phyloP scores from a whole-genome alignment of 2,888 invertebrate genomes.

The Eupithecia inturbata region DNA sequence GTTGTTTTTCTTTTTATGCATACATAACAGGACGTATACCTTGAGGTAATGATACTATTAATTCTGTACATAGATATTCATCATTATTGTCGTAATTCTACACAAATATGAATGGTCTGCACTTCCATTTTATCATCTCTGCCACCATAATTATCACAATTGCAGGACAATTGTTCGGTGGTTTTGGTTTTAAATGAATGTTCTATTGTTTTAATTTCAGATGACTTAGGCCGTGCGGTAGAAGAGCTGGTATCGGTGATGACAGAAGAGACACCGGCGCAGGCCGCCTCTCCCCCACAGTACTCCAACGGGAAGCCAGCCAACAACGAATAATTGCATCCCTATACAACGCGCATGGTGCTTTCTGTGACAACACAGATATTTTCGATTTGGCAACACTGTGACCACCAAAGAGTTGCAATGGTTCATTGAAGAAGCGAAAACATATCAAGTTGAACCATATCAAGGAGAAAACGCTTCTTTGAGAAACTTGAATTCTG shows the following conservation, averaged over 20 bases:
- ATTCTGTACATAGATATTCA: constrained; percentile 13
- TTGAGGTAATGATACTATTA: constrained; percentile 68
- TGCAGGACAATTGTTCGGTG: background rate
- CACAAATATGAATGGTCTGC: background rate
- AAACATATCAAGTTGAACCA: constrained; percentile 20
- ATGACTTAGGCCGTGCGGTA: constrained; percentile 94
- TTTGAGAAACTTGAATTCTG: constrained; percentile 33
- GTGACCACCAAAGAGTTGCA: constrained; percentile 56
- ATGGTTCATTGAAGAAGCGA: constrained; percentile 37
- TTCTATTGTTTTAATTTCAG: constrained; percentile 67
- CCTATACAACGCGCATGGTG: constrained; percentile 55
- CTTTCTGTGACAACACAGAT: constrained; percentile 49
- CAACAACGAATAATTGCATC: constrained; percentile 60
- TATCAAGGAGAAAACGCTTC: constrained; percentile 24
- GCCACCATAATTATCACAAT: background rate
- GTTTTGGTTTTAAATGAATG: background rate
- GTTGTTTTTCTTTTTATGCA: constrained; percentile 59
- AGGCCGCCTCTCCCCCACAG: constrained; percentile 70
- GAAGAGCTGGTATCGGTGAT: constrained; percentile 95
- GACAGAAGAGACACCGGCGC: constrained; percentile 86
- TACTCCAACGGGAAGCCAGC: constrained; percentile 79
- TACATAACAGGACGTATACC: constrained; percentile 77
- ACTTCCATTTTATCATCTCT: constrained; percentile 3
- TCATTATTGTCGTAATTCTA: background rate
- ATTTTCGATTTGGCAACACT: constrained; percentile 72